Evolutionary conservation across 2,888 invertebrate species (phyloP).

Genomic region (Lomographa bimaculata): DNA sequence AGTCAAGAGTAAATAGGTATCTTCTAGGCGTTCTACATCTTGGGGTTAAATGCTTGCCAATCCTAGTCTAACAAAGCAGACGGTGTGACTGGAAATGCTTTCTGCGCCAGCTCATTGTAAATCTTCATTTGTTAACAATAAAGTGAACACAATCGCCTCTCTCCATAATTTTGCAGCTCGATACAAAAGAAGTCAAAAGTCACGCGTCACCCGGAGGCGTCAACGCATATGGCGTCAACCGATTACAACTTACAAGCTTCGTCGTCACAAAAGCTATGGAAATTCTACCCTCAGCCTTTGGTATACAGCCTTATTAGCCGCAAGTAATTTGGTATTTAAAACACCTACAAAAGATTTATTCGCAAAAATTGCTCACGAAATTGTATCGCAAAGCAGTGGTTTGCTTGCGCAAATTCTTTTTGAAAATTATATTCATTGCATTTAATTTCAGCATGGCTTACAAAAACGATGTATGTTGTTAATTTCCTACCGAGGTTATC

Average conservation of each 20-base stretch:
- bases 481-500: no score
- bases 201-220: constrained; percentile 63
- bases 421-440: constrained; percentile 10
- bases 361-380: constrained; percentile 45
- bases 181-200: constrained; percentile 64
- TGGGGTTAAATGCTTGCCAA: no score
- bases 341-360: constrained; percentile 48
- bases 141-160: no score
- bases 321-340: constrained; percentile 19
- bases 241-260: constrained; percentile 40
- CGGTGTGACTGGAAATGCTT: no score
- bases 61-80: no score
- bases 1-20: no score
- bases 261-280: constrained; percentile 9
- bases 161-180: not conserved
- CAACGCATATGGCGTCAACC: constrained; percentile 38
- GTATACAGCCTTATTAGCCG: constrained; percentile 19
- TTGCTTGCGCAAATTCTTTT: constrained; percentile 18
- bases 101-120: no score
- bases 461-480: not conserved
- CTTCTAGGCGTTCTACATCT: no score
- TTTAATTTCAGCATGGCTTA: constrained; percentile 1
- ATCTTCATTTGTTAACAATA: no score
- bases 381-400: constrained; percentile 21
- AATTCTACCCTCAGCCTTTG: constrained; percentile 19